Percentiles rank a stretch among this genome's conserved stretches.
Evolutionary conservation across 2,113 vertebrate genomes (phyloP).

Genomic region (human (Homo sapiens)): GRCh38 chr1:241087001-241087500

Average conservation of each 20-base stretch:
- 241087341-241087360: not conserved
- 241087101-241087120: not conserved
- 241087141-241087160: not conserved
- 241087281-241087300: not conserved
- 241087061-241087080: not conserved
- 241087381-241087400: not conserved
- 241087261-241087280: not conserved
- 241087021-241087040: not conserved
- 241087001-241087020: not conserved
- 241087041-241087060: not conserved
- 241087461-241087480: not conserved
- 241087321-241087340: not conserved
- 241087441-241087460: not conserved
- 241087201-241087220: not conserved
- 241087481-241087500: not conserved
- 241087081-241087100: not conserved
- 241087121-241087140: not conserved
- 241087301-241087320: not conserved
- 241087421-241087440: not conserved
- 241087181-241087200: not conserved
- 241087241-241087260: not conserved
- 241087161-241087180: not conserved
- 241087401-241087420: not conserved
- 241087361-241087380: not conserved
- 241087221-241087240: not conserved